Evolutionary conservation across 2,113 vertebrate species (phyloP).

Genomic region (Antennarius striatus): DNA sequence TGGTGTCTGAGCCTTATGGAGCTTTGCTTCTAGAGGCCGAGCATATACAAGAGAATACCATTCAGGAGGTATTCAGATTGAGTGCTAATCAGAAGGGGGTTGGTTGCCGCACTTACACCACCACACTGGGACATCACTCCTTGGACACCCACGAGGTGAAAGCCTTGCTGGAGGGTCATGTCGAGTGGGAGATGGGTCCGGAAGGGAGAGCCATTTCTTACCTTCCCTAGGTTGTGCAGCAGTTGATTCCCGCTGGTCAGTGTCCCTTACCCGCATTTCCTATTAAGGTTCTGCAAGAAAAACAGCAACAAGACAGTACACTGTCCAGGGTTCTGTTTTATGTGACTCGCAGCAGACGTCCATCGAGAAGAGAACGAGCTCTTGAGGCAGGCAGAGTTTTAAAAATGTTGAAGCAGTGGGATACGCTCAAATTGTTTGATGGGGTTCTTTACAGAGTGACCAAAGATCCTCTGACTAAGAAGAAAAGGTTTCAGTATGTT

Average conservation of each 20-base stretch:
- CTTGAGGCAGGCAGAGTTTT: no score
- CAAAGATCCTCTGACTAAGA: neutral
- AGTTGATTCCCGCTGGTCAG: neutral
- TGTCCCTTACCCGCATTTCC: neutral
- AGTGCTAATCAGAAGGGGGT: no score
- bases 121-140: no score
- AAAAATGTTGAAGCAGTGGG: neutral
- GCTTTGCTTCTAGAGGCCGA: neutral
- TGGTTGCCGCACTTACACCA: no score
- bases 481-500: neutral
- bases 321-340: neutral
- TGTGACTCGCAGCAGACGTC: neutral
- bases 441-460: slow-evolving; percentile 9
- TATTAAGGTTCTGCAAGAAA: neutral
- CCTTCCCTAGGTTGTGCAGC: neutral
- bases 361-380: neutral
- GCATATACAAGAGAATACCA: neutral
- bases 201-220: no score
- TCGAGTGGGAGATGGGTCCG: no score
- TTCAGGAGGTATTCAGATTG: neutral
- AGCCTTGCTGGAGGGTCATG: no score
- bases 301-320: neutral
- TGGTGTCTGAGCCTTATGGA: no score
- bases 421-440: neutral
- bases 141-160: no score